Base-by-base conservation (phyloP, 2,888 invertebrate genomes). In the Phyllotreta cruciferae region DNA sequence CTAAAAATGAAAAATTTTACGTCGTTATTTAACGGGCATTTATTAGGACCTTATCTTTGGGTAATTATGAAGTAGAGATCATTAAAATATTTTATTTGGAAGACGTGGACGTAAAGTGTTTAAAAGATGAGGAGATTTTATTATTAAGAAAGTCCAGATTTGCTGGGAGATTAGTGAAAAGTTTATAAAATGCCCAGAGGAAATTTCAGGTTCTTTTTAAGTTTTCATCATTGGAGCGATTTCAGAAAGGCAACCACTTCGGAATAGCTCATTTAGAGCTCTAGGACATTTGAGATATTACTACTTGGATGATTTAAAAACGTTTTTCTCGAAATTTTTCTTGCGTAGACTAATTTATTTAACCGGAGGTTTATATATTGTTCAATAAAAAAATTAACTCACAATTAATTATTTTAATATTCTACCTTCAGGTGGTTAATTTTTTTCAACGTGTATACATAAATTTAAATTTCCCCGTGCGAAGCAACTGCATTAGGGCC, bases 91-190 rank as follows among this genome's bases (percentile, higher is more conserved):
- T 71, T 71, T 71, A 73, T 71, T 69, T 66, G 58, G 54, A 55
- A 64, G 66, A 60, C 67, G 70, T 71, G 68, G 68, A 64, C 69
- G 66, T 68, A 66, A 71, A 72, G 69, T 69, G 68, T 72, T 72
- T 73, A 67, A 71, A 72, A 68, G 72, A 71, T 71, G 70, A 71
- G 69, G 68, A 68, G 67, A 64, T 72, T 74, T 73, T 73, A 75
- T 75, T 75, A 76, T 75, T 75, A 71, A 70, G 70, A 75, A 74
- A 76, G 74, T 77, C 74, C 71, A 74, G 75, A 75, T 76, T 74
- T 75, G 71, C 75, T 72, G 64, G 64, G 70, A 75, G 76, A 77
- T 78, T 75, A 77, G 74, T 74, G 73, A 71, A 75, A 77, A 78
- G 71, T 78, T 78, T 73, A 72, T 67, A 74, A 77, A 74, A 74